Percentiles rank a stretch among this genome's conserved stretches.
Evolutionary conservation across 2,113 vertebrate species (phyloP).

Genomic region (Lamprologus callipterus): DNA sequence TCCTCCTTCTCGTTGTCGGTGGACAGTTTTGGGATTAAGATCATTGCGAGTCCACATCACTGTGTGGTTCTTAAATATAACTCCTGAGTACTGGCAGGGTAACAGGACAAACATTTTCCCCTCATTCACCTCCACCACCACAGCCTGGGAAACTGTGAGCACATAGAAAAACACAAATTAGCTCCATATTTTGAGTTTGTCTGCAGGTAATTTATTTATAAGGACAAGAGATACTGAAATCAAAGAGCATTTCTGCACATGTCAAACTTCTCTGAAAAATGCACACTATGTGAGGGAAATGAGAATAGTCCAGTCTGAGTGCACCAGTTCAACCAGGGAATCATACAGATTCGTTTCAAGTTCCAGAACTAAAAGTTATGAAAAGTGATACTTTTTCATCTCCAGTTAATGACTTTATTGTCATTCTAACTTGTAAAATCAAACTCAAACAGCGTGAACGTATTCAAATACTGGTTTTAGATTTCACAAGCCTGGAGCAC

Average conservation of each 20-base stretch:
- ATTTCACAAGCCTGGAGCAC: background rate
- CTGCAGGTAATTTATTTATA: fast-evolving
- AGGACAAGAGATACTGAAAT: fast-evolving
- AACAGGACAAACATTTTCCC: background rate
- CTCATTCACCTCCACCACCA: background rate
- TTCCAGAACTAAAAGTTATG: background rate
- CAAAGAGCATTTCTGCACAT: fast-evolving
- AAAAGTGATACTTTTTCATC: no score
- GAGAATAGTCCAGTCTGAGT: background rate
- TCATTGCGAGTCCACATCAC: background rate
- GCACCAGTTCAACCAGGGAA: background rate
- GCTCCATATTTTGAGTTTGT: background rate
- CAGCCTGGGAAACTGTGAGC: background rate
- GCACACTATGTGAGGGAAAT: fast-evolving
- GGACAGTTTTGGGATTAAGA: background rate
- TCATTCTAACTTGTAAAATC: fast-evolving
- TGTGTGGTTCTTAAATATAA: background rate
- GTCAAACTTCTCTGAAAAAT: fast-evolving
- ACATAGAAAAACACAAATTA: background rate
- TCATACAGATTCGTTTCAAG: fast-evolving
- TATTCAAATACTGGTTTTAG: background rate
- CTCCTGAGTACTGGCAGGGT: background rate
- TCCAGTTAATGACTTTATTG: background rate
- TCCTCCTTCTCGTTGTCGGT: background rate
- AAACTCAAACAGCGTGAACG: fast-evolving